phyloP scores from a whole-genome alignment of 2,113 vertebrate genomes.

The Albula glossodonta region DNA sequence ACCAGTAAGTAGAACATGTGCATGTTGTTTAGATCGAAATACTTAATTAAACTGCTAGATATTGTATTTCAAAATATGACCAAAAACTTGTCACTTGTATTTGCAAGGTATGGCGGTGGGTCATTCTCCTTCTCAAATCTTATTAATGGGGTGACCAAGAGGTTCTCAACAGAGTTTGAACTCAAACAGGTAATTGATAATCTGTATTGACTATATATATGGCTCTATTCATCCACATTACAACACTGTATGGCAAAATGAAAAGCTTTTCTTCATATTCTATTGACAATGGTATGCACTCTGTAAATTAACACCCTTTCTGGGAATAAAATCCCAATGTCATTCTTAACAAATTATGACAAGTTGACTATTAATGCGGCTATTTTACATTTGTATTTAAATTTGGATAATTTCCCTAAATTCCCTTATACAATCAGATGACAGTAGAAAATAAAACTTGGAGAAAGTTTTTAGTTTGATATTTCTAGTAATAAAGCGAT shows the following conservation, averaged over 20 bases:
- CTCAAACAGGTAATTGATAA: constrained; percentile 74
- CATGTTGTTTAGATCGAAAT: not conserved
- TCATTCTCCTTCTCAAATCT: constrained; percentile 86
- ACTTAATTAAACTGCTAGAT: not conserved
- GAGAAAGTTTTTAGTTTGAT: not conserved
- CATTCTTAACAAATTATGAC: too few species aligned
- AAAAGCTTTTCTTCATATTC: too few species aligned
- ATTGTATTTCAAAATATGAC: not conserved
- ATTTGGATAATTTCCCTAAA: not conserved
- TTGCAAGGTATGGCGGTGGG: constrained; percentile 76
- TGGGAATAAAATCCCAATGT: too few species aligned
- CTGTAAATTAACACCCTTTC: too few species aligned
- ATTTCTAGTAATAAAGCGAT: not conserved
- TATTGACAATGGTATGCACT: too few species aligned
- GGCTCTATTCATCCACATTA: too few species aligned
- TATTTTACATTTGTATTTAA: not conserved
- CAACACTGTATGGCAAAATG: not conserved
- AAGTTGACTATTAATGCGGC: not conserved
- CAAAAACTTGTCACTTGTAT: not conserved
- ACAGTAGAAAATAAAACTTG: not conserved
- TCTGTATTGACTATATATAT: not conserved
- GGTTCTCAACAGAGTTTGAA: constrained; percentile 75
- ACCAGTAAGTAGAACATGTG: constrained; percentile 71
- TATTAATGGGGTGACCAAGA: constrained; percentile 70
- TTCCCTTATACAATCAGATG: not conserved